A percentile compares a stretch with the other conserved stretches of the same genome.
These are phyloP conservation scores for Polyploca ridens DNA, from an alignment of 2,888 invertebrate genomes.

Conservation along the genomic window DNA sequence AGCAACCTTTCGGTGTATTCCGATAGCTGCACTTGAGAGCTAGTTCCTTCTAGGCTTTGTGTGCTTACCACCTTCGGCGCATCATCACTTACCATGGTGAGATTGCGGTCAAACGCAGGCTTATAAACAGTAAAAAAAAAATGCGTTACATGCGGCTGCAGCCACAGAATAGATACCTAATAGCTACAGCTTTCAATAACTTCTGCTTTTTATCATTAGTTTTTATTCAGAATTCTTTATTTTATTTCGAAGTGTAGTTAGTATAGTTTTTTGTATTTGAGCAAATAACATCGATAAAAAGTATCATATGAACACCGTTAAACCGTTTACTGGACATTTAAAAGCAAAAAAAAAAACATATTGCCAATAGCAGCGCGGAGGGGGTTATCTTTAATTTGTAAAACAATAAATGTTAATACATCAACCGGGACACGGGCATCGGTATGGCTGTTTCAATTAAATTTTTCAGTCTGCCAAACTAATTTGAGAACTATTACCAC, in stretches of 20 bases:
- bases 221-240: neutral
- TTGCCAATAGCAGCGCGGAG: constrained; percentile 55
- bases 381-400: constrained; percentile 80
- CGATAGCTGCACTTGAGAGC: no score
- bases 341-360: constrained; percentile 17
- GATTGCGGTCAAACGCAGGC: no score
- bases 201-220: neutral
- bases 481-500: constrained; percentile 76
- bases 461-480: constrained; percentile 73
- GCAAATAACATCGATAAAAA: no score
- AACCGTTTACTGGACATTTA: neutral
- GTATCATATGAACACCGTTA: neutral
- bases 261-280: no score
- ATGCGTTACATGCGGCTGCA: neutral
- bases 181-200: neutral
- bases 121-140: no score
- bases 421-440: constrained; percentile 61
- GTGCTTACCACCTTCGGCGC: no score
- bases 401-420: constrained; percentile 83
- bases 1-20: no score
- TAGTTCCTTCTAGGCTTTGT: no score
- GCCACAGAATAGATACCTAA: no score
- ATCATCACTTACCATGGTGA: no score
- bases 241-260: no score
- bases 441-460: constrained; percentile 68